Evolutionary conservation across 2,113 vertebrate species (phyloP), one percentile per base, ranked within the genome.

Genomic region (Meriones unguiculatus): DNA sequence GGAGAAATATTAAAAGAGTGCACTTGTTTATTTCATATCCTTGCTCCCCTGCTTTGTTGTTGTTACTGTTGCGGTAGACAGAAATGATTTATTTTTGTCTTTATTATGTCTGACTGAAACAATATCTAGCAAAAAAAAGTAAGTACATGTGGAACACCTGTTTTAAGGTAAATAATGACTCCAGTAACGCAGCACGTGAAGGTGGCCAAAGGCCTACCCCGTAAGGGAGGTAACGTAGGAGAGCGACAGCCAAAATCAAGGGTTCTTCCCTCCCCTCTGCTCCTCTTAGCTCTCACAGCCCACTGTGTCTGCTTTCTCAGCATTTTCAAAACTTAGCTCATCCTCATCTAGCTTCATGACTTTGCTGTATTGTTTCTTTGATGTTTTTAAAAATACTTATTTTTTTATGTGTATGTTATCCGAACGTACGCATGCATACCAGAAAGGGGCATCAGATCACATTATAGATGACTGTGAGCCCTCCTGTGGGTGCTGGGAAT

Each of bases 11-110:
- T 87, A 15, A 97, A 77, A 87, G 41, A 81, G 0, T 15, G 52
- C 9, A 65, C n/a, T 13, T 32, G 46, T 80, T 82, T 93, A 89
- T 87, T 81, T 95, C 67, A 67, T 84, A 84, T 50, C 93, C 57
- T 82, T 89, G 10, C 50, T 65, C n/a, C 59, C 65, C n/a, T 52
- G 30, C 38, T 86, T 81, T 89, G 91, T 75, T 50, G 59, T 18
- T 62, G 59, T 69, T 69, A 28, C 22, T 67, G 7, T 25, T 65
- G 67, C 67, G 82, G 73, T 64, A 13, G 54, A 35, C 46, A 76
- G 52, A 72, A 72, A 78, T 84, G 25, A 82, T 82, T 81, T 70
- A 3, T 69, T 95, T 94, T 77, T 11, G 57, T 38, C 89, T 38
- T 73, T 14, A 14, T 35, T 15, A 6, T 46, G 65, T 81, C 35